phyloP scores from a whole-genome alignment of 2,888 invertebrate species.

The Exephanes ischioxanthus region DNA sequence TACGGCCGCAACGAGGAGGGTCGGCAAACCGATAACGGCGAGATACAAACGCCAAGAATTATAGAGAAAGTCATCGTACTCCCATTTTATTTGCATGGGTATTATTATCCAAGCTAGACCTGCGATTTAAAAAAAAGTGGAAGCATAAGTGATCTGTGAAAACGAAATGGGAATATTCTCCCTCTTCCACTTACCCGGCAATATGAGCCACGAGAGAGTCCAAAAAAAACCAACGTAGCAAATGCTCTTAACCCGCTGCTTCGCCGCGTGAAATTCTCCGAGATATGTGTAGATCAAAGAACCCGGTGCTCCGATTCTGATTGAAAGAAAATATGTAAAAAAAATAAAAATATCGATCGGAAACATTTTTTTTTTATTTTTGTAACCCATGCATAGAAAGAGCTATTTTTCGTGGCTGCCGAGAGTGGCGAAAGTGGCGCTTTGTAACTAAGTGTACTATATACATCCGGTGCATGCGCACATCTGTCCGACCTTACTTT shows the following conservation, averaged over 20 bases:
- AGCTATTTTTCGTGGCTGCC: no score
- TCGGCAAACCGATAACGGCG: conserved; percentile 88
- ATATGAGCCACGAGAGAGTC: conserved; percentile 88
- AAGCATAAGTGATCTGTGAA: not conserved
- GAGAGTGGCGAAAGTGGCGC: no score
- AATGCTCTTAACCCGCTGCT: conserved; percentile 87
- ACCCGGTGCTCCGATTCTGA: conserved; percentile 87
- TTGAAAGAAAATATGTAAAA: conserved; percentile 28
- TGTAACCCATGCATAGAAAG: no score
- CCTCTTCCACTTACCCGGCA: conserved; percentile 85
- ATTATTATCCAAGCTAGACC: conserved; percentile 90
- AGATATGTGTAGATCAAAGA: conserved; percentile 88
- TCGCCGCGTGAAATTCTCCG: conserved; percentile 89
- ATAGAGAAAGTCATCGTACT: conserved; percentile 85
- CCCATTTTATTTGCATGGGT: conserved; percentile 84
- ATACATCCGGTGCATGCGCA: no score
- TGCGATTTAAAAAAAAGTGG: conserved; percentile 76
- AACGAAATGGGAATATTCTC: not conserved
- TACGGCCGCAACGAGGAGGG: conserved; percentile 87
- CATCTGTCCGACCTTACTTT: no score
- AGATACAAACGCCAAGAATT: conserved; percentile 92
- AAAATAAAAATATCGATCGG: not conserved
- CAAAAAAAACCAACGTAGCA: conserved; percentile 89
- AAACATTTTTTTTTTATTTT: no score
- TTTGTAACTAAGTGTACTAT: no score